phyloP scores from a whole-genome alignment of 2,797 vertebrate species.

The Chelon labrosus region DNA sequence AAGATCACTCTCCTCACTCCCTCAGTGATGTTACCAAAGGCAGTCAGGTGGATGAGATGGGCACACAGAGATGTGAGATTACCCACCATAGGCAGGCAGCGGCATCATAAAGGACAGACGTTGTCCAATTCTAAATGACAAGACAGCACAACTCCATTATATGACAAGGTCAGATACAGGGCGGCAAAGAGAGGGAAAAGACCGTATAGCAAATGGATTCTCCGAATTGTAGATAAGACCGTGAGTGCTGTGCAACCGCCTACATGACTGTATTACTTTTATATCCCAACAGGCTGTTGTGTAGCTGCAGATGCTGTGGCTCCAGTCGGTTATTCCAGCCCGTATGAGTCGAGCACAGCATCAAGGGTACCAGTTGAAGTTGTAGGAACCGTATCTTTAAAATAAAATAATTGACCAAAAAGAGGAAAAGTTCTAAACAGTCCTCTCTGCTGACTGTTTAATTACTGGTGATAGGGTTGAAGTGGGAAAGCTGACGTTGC shows the following conservation, averaged over 20 bases:
- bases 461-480: background rate
- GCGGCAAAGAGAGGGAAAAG: slow-evolving; percentile 32
- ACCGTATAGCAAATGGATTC: slow-evolving; percentile 60
- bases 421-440: too few species aligned
- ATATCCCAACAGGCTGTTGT: slow-evolving; percentile 47
- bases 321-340: slow-evolving; percentile 29
- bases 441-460: too few species aligned
- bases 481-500: background rate
- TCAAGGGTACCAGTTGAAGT: background rate
- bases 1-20: slow-evolving; percentile 38
- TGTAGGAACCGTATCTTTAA: too few species aligned
- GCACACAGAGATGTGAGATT: slow-evolving; percentile 61
- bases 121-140: slow-evolving; percentile 72
- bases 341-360: background rate
- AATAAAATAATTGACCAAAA: too few species aligned
- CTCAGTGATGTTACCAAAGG: slow-evolving; percentile 50
- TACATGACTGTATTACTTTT: slow-evolving; percentile 68
- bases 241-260: slow-evolving; percentile 54
- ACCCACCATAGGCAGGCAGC: slow-evolving; percentile 47
- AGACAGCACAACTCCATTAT: slow-evolving; percentile 66
- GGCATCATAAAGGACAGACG: slow-evolving; percentile 66
- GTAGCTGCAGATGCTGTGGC: slow-evolving; percentile 31
- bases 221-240: slow-evolving; percentile 60
- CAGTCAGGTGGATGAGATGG: slow-evolving; percentile 71
- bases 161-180: slow-evolving; percentile 72